Evolutionary conservation across 2,888 invertebrate genomes (phyloP).

Genomic region (Amblyteles armatorius): DNA sequence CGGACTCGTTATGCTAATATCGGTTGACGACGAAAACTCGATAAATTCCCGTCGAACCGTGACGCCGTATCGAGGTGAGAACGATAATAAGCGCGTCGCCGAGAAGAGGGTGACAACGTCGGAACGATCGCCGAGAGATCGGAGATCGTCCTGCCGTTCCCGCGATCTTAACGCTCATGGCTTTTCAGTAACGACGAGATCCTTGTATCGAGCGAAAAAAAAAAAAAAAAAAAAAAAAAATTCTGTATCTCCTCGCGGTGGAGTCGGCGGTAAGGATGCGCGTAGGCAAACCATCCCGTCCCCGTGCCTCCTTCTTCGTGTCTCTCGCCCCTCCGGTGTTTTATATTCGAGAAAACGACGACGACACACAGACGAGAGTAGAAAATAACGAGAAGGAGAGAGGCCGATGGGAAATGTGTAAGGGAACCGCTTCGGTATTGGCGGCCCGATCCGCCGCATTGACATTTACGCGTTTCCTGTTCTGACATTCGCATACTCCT

Average conservation of each 20-base stretch:
- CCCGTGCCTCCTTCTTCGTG: constrained; percentile 9
- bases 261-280: not conserved
- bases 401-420: not conserved
- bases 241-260: constrained; percentile 5
- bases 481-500: constrained; percentile 71
- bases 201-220: constrained; percentile 1
- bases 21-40: constrained; percentile 15
- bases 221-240: not conserved
- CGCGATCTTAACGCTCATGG: constrained; percentile 61
- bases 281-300: constrained; percentile 28
- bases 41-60: constrained; percentile 23
- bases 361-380: not conserved
- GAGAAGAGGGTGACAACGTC: constrained; percentile 58
- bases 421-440: constrained; percentile 2
- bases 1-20: constrained; percentile 64
- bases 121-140: constrained; percentile 56
- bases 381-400: constrained; percentile 15
- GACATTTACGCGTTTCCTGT: constrained; percentile 68
- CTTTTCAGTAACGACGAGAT: constrained; percentile 47
- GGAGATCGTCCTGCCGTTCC: constrained; percentile 49
- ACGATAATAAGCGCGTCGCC: constrained; percentile 59
- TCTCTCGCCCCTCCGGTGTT: constrained; percentile 5
- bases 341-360: constrained; percentile 14
- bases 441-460: constrained; percentile 66
- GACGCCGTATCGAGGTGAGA: constrained; percentile 17